A percentile compares a stretch with the other conserved stretches of the same genome.
phyloP scores from a whole-genome alignment of 1,140 invertebrate genomes.

The Stratiolaelaps scimitus region DNA sequence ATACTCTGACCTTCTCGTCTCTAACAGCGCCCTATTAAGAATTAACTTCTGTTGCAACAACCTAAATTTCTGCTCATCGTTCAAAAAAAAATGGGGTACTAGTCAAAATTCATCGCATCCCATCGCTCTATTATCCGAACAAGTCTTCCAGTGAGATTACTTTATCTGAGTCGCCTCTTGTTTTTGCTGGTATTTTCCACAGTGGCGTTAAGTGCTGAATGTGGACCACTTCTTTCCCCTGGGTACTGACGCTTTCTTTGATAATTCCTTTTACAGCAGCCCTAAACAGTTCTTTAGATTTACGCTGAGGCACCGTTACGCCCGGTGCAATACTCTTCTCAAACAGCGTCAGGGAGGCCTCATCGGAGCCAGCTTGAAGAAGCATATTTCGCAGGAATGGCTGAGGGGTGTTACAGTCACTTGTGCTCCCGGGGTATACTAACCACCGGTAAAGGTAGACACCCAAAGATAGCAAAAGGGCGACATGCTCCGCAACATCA shows the following conservation, averaged over 20 bases:
- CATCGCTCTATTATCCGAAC: too few species aligned
- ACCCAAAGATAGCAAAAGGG: background rate
- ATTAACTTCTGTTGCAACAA: too few species aligned
- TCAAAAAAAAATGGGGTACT: too few species aligned
- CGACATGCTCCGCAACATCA: background rate
- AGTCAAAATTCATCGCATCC: too few species aligned
- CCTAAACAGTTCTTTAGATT: background rate
- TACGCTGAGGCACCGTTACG: background rate
- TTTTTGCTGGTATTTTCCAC: conserved; percentile 1
- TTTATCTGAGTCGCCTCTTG: background rate
- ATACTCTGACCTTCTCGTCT: too few species aligned
- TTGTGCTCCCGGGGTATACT: background rate
- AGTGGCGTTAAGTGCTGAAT: background rate
- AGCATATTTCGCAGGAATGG: background rate
- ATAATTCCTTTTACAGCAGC: background rate
- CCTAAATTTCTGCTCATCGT: too few species aligned
- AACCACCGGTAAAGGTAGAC: conserved; percentile 13
- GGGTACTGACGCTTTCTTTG: background rate
- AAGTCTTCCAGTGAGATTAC: too few species aligned
- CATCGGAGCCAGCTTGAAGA: background rate
- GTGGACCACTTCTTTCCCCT: background rate
- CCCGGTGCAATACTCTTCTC: conserved; percentile 5
- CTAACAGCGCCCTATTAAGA: too few species aligned
- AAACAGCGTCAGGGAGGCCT: background rate
- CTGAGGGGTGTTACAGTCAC: too few species aligned